Evolutionary conservation across 2,888 invertebrate genomes (phyloP).

Genomic region (Psylliodes chrysocephalus): DNA sequence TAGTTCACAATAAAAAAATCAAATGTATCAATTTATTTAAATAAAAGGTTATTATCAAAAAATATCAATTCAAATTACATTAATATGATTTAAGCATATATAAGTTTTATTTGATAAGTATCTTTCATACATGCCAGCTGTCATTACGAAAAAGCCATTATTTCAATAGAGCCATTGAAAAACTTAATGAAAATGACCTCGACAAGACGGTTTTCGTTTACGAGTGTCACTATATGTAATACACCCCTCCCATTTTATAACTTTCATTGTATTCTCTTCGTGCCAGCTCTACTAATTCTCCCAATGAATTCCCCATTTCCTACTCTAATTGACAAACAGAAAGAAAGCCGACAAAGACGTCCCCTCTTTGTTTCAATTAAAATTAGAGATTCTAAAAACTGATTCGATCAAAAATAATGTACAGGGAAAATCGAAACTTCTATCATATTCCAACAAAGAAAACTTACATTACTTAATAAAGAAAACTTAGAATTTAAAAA

Average conservation of each 20-base stretch:
- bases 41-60: too few species aligned
- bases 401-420: slow-evolving; percentile 21
- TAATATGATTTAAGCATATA: too few species aligned
- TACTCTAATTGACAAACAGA: slow-evolving; percentile 44
- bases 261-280: slow-evolving; percentile 39
- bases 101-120: too few species aligned
- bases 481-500: too few species aligned
- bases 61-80: too few species aligned
- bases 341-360: slow-evolving; percentile 29
- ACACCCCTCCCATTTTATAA: slow-evolving; percentile 19
- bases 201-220: slow-evolving; percentile 47
- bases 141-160: slow-evolving; percentile 13
- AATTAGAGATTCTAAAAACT: slow-evolving; percentile 20
- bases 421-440: not conserved
- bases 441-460: not conserved
- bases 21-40: too few species aligned
- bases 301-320: slow-evolving; percentile 40
- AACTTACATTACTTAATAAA: too few species aligned
- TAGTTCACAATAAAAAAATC: too few species aligned
- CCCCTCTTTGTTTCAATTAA: slow-evolving; percentile 26
- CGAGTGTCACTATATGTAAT: slow-evolving; percentile 24
- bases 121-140: too few species aligned
- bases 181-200: slow-evolving; percentile 53
- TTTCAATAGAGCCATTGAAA: slow-evolving; percentile 34
- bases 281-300: slow-evolving; percentile 43